Conservation (phyloP, 2,888 invertebrate genomes). For the Merodon equestris region DNA sequence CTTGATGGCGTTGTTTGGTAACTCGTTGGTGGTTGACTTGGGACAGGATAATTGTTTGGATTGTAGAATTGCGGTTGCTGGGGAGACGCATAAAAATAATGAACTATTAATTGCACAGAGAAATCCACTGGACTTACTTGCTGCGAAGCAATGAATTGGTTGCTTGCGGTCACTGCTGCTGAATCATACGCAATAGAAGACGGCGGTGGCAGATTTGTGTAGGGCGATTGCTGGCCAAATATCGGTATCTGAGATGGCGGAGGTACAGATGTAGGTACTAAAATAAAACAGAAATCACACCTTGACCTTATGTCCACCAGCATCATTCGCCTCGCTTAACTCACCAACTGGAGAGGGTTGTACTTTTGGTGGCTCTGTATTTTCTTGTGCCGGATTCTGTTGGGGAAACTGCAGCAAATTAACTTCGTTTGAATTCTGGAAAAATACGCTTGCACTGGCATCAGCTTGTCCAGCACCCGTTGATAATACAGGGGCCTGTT, state of each 20-base stretch:
- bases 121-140: constrained; percentile 35
- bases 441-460: constrained; percentile 50
- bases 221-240: constrained; percentile 77
- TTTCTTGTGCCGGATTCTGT: constrained; percentile 19
- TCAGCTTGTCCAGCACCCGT: constrained; percentile 10
- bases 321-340: constrained; percentile 3
- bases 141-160: constrained; percentile 57
- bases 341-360: constrained; percentile 20
- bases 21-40: constrained; percentile 77
- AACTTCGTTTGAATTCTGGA: constrained; percentile 42
- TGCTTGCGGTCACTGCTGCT: constrained; percentile 34
- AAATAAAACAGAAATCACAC: constrained; percentile 3
- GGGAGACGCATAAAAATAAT: too few relatives aligned
- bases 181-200: constrained; percentile 77
- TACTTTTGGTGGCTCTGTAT: constrained; percentile 15
- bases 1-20: constrained; percentile 57
- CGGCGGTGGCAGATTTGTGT: constrained; percentile 78
- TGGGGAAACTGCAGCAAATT: constrained; percentile 42
- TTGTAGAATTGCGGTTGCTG: constrained; percentile 70
- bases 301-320: not conserved
- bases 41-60: constrained; percentile 69
- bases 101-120: too few relatives aligned
- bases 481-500: constrained; percentile 10
- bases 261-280: constrained; percentile 46
- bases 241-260: constrained; percentile 73